These are phyloP conservation scores for Ceyx erithaca DNA, from an alignment of 2,797 vertebrate genomes.

Conservation along the genomic window DNA sequence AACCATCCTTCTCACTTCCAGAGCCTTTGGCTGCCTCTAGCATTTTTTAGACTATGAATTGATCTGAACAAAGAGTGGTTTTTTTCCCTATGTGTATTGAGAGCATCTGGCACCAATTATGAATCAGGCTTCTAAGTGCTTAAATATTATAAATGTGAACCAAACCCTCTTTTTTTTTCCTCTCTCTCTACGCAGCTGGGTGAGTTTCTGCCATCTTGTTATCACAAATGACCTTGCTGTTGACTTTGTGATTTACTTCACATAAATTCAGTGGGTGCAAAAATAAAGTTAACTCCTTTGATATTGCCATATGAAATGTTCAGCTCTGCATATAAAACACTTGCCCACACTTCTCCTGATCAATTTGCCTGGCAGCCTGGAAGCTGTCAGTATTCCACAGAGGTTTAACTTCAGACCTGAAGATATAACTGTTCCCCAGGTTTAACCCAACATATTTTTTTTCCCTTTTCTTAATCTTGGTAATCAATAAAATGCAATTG, in stretches of 20 bases:
- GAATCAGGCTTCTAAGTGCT: conserved; percentile 6
- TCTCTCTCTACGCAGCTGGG: background rate
- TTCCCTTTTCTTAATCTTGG: background rate
- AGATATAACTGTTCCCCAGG: background rate
- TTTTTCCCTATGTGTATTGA: background rate
- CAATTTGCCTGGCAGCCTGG: background rate
- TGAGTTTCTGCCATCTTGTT: background rate
- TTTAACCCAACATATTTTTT: background rate
- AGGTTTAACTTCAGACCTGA: background rate
- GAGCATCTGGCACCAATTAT: conserved; percentile 48
- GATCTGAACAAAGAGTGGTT: background rate
- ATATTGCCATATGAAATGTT: background rate
- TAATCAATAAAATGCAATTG: conserved; percentile 34
- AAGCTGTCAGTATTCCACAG: background rate
- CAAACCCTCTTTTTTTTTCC: background rate
- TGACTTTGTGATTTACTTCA: background rate
- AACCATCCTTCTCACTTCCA: background rate
- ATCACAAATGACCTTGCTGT: background rate
- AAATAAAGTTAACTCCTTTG: background rate
- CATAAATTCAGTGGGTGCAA: background rate
- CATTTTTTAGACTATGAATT: background rate
- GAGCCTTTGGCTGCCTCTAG: background rate
- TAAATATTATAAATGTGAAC: background rate
- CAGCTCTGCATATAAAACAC: background rate
- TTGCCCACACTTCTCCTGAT: background rate